phyloP scores from a whole-genome alignment of 2,797 vertebrate species.

The Propithecus perrieri region DNA sequence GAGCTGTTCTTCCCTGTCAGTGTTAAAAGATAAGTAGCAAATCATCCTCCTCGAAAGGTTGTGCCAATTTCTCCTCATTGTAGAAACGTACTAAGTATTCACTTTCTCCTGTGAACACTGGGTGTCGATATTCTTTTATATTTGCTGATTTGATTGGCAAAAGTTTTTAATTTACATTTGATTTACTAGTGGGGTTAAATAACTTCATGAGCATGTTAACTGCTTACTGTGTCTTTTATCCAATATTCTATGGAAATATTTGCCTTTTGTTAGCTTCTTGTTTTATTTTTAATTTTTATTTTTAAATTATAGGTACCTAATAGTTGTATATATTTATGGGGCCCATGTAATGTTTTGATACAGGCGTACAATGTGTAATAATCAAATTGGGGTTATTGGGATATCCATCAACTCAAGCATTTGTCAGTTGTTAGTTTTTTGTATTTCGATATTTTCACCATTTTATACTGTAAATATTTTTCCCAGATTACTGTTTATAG shows the following conservation, averaged over 20 bases:
- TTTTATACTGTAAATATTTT: not conserved
- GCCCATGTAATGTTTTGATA: not conserved
- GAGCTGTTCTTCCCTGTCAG: not conserved
- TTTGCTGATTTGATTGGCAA: not conserved
- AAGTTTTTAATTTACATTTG: slow-evolving; percentile 9
- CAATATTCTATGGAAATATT: not conserved
- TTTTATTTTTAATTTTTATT: not conserved
- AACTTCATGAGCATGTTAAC: not conserved
- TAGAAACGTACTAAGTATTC: not conserved
- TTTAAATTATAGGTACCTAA: not conserved
- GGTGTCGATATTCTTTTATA: not conserved
- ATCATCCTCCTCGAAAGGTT: not conserved
- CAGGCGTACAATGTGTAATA: not conserved
- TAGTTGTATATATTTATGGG: not conserved
- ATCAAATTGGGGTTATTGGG: not conserved
- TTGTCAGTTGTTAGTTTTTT: not conserved
- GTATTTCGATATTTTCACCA: slow-evolving; percentile 18
- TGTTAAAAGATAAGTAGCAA: not conserved
- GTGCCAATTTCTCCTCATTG: not conserved
- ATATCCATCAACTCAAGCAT: not conserved
- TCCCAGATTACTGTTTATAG: not conserved
- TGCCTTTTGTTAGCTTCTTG: not conserved
- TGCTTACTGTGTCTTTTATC: not conserved
- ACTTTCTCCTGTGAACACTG: not conserved
- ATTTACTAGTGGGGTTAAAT: not conserved